Conservation (phyloP, 2,888 invertebrate species). For the Luperina testacea region DNA sequence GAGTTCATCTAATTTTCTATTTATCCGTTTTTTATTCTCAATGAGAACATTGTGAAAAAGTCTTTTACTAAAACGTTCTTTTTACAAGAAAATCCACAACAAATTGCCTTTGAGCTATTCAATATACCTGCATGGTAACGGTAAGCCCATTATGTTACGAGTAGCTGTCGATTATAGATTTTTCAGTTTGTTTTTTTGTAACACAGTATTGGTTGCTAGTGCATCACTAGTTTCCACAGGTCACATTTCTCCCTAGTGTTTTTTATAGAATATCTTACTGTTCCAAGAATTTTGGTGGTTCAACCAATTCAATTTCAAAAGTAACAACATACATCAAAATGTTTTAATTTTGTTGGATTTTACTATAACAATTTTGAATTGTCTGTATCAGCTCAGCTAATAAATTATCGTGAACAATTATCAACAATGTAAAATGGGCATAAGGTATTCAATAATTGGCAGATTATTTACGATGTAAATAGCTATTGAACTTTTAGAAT, state of each 20-base stretch:
- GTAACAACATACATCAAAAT: no score
- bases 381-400: neutral
- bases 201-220: neutral
- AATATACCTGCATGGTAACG: neutral
- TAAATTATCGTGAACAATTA: neutral
- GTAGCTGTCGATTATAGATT: neutral
- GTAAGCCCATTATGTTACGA: neutral
- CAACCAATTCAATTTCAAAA: neutral
- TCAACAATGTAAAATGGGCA: neutral
- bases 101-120: no score
- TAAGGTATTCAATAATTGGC: neutral
- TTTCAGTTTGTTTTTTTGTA: neutral
- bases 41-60: neutral
- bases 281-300: neutral
- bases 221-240: neutral
- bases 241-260: neutral
- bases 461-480: constrained; percentile 12
- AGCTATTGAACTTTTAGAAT: constrained; percentile 22
- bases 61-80: neutral
- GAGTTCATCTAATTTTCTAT: neutral
- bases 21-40: neutral
- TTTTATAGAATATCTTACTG: neutral
- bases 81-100: neutral
- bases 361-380: neutral
- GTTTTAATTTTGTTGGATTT: neutral